Evolutionary conservation across 2,888 invertebrate genomes (phyloP).

Genomic region (Drosophila cracens): DNA sequence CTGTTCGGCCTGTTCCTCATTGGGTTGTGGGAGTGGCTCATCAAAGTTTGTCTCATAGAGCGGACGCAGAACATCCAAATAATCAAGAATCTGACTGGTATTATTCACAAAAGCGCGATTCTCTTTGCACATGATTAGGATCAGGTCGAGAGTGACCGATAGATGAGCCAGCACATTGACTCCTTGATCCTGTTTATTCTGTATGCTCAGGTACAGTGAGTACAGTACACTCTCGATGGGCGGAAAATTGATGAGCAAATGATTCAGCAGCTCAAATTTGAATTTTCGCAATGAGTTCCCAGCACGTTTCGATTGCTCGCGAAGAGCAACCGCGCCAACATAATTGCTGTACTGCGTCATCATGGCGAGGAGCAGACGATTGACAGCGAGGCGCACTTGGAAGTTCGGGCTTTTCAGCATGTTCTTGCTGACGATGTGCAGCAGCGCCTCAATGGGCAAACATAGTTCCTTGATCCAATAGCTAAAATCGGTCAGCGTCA

Average conservation of each 20-base stretch:
- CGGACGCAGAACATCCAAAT: constrained; percentile 82
- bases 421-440: constrained; percentile 65
- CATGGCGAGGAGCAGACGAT: constrained; percentile 84
- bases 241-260: constrained; percentile 83
- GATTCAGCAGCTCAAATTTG: constrained; percentile 84
- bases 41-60: constrained; percentile 77
- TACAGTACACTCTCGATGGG: constrained; percentile 80
- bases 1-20: background rate
- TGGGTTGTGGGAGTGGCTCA: constrained; percentile 29
- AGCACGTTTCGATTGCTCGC: constrained; percentile 77
- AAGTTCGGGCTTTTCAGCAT: constrained; percentile 60
- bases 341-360: constrained; percentile 84
- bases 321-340: constrained; percentile 72
- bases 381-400: constrained; percentile 81
- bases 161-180: constrained; percentile 83
- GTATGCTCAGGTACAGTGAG: constrained; percentile 78
- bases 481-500: constrained; percentile 81
- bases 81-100: constrained; percentile 83
- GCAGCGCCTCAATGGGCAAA: constrained; percentile 80
- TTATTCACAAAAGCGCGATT: constrained; percentile 83
- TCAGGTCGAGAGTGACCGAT: constrained; percentile 82
- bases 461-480: constrained; percentile 83
- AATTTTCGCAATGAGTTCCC: constrained; percentile 82
- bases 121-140: constrained; percentile 82
- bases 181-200: constrained; percentile 20